Base-by-base conservation (phyloP, 2,797 vertebrate species). In the Hydrocynus forskahlii region DNA sequence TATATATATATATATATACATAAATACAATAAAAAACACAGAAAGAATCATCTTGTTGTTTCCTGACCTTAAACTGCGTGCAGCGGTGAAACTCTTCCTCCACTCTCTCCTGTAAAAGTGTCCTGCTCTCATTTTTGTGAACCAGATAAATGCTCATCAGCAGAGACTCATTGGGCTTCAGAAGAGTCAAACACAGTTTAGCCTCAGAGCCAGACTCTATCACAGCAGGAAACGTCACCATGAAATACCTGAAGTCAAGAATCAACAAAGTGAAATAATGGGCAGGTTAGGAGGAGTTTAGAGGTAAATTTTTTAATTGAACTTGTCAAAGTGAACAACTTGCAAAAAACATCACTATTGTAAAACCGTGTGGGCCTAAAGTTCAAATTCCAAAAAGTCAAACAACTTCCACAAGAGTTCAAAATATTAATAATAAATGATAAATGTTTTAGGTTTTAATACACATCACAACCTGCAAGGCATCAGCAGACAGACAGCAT, bases 161-260 rank as follows among this genome's bases (percentile, higher is more conserved):
- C 78, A 94, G n/a, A 70, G 81, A 85, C 84, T 94, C 89, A 1
- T 84, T 90, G 35, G 91, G 89, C 19, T 91, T 84, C 75, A 93
- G 52, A 79, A 95, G 86, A 84, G 85, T 93, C 0, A 29, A 55
- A 74, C 93, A 95, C 3, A 94, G 79, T 25, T 81, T 88, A 23
- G 87, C 81, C n/a, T 90, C 38, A 19, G 88, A 84, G 70, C 89
- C 93, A 3, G 91, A 86, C 62, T 89, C 89, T 25, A 93, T 85
- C 17, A 84, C 66, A 0, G 88, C 90, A 77, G 94, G 93, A 69
- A 93, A 79, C 43, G 87, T 84, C 4, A 93, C 92, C 88, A 92
- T 83, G 85, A 92, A 94, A 43, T 87, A 57, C 69, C 93, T 94
- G 13, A 9, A 81, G 19, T 48, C 25, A 80, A 10, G 80, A 38